Evolutionary conservation across 2,113 vertebrate species (phyloP), one percentile per base, ranked within the genome.

Genomic region (Python bivittatus): DNA sequence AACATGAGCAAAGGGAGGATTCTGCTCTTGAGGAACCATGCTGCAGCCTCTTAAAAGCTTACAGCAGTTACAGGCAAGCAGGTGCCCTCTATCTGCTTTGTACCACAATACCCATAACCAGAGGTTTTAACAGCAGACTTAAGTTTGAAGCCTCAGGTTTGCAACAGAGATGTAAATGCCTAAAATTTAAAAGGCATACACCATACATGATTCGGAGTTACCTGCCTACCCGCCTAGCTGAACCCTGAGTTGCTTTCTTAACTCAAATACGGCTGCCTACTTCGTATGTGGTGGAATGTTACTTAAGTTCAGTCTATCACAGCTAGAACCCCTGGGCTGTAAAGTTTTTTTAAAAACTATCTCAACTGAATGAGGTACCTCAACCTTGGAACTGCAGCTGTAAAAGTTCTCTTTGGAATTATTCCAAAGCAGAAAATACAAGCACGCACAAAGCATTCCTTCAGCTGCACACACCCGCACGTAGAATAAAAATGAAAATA

Each of bases 391-490:
- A 64, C 8, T 85, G 87, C 91, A 64, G 87, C 91, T 89, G 88
- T 57, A 92, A 61, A 85, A 84, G 44, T 92, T 85, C 88, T 88
- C 64, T 84, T 64, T 92, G 91, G 88, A 92, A 8, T 42, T 61
- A 54, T 54, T 85, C 91, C 88, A 92, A 89, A 56, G 57, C 13
- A 61, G 57, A 89, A 92, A 89, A 92, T 38, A 61, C 91, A 92
- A 84, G 79, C 88, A 92, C 72, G 57, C 88, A 64, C 88, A 92
- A 92, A 89, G 57, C 79, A 92, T 92, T 92, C 79, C 25, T 79
- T 92, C 79, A 57, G 8, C 33, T 53, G 88, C 56, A 84, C 91
- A 92, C 72, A 52, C 91, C 48, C 88, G 17, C n/a, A 38, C 27
- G 88, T 84, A 89, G 72, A 89, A 52, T 89, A 54, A 84, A 64